phyloP scores from a whole-genome alignment of 53 echinoderm and acorn worm genomes.

The Holothuria scabra region DNA sequence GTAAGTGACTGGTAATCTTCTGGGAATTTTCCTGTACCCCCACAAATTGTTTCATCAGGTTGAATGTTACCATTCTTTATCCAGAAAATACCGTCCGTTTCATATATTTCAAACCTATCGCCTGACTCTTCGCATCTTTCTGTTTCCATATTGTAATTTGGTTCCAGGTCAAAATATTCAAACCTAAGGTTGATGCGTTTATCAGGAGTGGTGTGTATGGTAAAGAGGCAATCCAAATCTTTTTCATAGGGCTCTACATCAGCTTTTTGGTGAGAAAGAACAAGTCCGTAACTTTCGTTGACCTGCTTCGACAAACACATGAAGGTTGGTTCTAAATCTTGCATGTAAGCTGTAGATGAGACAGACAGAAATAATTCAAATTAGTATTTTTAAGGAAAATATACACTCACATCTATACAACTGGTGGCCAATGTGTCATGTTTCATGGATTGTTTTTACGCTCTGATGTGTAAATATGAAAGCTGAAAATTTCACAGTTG shows the following conservation, averaged over 20 bases:
- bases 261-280: conserved; percentile 72
- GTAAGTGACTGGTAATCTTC: conserved; percentile 85
- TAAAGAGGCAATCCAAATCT: conserved; percentile 80
- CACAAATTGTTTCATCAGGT: conserved; percentile 84
- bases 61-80: conserved; percentile 70
- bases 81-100: conserved; percentile 63
- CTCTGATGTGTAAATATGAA: no score
- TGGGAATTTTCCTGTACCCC: conserved; percentile 93
- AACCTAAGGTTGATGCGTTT: conserved; percentile 87
- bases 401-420: no score
- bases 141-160: conserved; percentile 44
- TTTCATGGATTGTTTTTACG: no score
- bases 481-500: no score
- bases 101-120: conserved; percentile 79
- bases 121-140: conserved; percentile 33
- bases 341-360: conserved; percentile 74
- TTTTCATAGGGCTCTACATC: conserved; percentile 68
- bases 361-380: no score
- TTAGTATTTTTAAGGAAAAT: no score
- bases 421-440: no score
- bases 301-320: conserved; percentile 78
- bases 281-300: conserved; percentile 74
- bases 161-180: conserved; percentile 85
- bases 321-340: conserved; percentile 66
- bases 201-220: conserved; percentile 79